phyloP scores from a whole-genome alignment of 2,888 invertebrate species.

The Myathropa florea region DNA sequence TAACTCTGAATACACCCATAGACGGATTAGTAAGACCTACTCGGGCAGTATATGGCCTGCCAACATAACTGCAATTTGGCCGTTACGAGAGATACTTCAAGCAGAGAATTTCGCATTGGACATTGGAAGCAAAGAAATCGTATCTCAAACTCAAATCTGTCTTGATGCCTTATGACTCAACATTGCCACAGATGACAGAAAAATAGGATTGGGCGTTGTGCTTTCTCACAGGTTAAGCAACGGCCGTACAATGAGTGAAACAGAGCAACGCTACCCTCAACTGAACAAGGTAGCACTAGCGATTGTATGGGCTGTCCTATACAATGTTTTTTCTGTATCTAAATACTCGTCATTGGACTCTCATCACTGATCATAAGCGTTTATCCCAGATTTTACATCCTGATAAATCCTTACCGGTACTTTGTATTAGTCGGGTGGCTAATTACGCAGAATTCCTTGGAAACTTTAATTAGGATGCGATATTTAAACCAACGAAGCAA shows the following conservation, averaged over 20 bases:
- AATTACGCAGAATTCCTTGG: conserved; percentile 52
- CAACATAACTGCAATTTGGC: too few relatives aligned
- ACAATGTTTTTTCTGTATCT: conserved; percentile 50
- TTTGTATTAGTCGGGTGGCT: conserved; percentile 37
- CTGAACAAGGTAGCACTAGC: conserved; percentile 59
- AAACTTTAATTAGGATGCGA: conserved; percentile 43
- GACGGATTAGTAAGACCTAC: conserved; percentile 18
- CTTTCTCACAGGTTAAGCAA: conserved; percentile 32
- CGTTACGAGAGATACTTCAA: too few relatives aligned
- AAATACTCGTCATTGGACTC: conserved; percentile 7
- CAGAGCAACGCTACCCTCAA: conserved; percentile 47
- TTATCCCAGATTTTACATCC: conserved; percentile 41
- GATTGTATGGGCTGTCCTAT: conserved; percentile 50
- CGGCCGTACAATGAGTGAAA: conserved; percentile 45
- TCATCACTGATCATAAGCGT: conserved; percentile 55
- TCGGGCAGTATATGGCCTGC: conserved; percentile 6
- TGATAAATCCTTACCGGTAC: neutral
- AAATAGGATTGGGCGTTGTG: conserved; percentile 47
- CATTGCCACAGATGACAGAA: conserved; percentile 43
- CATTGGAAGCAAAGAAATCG: too few relatives aligned
- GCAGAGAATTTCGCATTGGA: too few relatives aligned
- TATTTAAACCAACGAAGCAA: too few relatives aligned
- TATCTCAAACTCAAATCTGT: neutral
- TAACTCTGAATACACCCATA: neutral
- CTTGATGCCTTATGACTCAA: conserved; percentile 38